phyloP scores from a whole-genome alignment of 2,888 invertebrate species.

The Thysanoteuthis rhombus region DNA sequence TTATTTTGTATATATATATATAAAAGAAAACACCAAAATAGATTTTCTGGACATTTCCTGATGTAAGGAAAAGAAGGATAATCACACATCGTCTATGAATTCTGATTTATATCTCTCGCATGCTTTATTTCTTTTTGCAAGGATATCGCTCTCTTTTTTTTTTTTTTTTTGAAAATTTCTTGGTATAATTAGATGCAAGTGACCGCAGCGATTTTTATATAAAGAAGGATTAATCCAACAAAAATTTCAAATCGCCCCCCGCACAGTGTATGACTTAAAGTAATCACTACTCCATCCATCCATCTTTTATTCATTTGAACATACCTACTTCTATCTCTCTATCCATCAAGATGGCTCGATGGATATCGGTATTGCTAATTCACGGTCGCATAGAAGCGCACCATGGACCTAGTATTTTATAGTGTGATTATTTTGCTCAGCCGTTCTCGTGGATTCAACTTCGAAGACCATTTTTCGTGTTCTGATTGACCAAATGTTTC shows the following conservation, averaged over 20 bases:
- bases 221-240: neutral
- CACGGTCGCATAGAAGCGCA: neutral
- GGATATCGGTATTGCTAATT: neutral
- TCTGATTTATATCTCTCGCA: neutral
- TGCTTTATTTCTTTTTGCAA: neutral
- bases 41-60: neutral
- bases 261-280: neutral
- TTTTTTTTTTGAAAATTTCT: neutral
- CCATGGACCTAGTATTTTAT: neutral
- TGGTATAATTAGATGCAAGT: neutral
- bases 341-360: neutral
- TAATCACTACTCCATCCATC: neutral
- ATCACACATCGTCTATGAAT: neutral
- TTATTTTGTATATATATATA: neutral
- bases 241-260: neutral
- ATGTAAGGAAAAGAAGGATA: neutral
- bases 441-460: neutral
- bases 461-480: neutral
- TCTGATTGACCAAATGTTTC: slow-evolving; percentile 25
- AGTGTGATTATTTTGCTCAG: neutral
- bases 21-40: neutral
- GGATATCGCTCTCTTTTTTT: too few relatives aligned
- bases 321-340: neutral
- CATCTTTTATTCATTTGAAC: neutral
- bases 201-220: neutral